These are phyloP conservation scores for Diabrotica balteata DNA, from an alignment of 2,888 invertebrate species.

Conservation along the genomic window DNA sequence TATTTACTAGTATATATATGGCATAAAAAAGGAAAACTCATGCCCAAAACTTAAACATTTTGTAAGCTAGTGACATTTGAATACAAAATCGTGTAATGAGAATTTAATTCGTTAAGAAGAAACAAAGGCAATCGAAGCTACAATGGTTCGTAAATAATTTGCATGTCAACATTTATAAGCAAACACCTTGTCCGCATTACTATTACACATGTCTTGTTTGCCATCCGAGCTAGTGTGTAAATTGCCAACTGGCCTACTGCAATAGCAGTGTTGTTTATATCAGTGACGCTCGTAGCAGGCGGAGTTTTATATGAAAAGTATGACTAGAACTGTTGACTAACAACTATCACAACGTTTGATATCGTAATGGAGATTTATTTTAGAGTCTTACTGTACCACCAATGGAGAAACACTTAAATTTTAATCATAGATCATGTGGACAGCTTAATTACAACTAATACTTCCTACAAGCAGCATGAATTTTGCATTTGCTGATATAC, in stretches of 20 bases:
- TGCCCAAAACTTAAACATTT: too few species aligned
- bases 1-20: too few species aligned
- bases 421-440: background rate
- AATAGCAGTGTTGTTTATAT: constrained; percentile 7
- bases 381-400: background rate
- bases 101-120: too few species aligned
- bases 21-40: too few species aligned
- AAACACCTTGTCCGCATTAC: constrained; percentile 53
- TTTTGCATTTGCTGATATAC: too few species aligned
- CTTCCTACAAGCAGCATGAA: too few species aligned
- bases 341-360: constrained; percentile 1
- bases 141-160: constrained; percentile 53
- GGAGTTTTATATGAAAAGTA: background rate
- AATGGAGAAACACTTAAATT: background rate
- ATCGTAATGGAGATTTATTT: constrained; percentile 1
- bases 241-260: constrained; percentile 41
- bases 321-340: constrained; percentile 1
- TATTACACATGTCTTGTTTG: constrained; percentile 53
- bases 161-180: constrained; percentile 54
- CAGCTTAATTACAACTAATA: too few species aligned
- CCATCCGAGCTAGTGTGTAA: constrained; percentile 45
- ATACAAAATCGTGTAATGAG: too few species aligned
- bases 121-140: constrained; percentile 6
- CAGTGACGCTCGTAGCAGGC: background rate
- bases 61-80: too few species aligned